Percentiles rank a stretch among this genome's conserved stretches.
Conservation (phyloP, 2,888 invertebrate genomes). For the Rhagophthalmus giganteus region DNA sequence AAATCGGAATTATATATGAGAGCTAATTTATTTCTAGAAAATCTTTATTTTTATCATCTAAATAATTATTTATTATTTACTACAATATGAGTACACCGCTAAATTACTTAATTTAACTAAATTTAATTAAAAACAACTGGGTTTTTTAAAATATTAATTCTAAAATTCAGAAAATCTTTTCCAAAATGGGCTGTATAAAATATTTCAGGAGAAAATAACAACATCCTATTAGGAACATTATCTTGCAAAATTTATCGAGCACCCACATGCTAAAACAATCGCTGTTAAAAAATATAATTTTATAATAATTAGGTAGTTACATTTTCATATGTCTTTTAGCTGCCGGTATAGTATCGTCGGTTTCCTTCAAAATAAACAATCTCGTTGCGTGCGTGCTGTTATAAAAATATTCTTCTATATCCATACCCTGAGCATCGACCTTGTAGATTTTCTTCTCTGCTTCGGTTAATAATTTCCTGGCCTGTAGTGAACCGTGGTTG, state of each 20-base stretch:
- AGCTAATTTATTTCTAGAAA: too few relatives aligned
- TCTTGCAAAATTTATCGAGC: slow-evolving; percentile 74
- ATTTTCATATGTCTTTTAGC: slow-evolving; percentile 78
- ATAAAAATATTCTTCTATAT: slow-evolving; percentile 80
- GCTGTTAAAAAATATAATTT: slow-evolving; percentile 7
- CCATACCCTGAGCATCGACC: slow-evolving; percentile 70
- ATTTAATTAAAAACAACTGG: too few relatives aligned
- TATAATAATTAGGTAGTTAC: slow-evolving; percentile 57
- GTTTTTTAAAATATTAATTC: too few relatives aligned
- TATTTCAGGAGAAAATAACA: slow-evolving; percentile 1
- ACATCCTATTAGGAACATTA: slow-evolving; percentile 2
- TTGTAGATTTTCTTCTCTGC: slow-evolving; percentile 69
- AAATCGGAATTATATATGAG: too few relatives aligned
- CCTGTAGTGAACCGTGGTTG: slow-evolving; percentile 64
- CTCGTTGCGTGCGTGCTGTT: slow-evolving; percentile 80
- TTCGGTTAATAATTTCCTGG: slow-evolving; percentile 66
- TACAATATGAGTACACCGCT: too few relatives aligned
- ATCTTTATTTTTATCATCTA: too few relatives aligned
- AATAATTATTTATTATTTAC: too few relatives aligned
- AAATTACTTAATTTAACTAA: too few relatives aligned
- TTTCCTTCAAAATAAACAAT: slow-evolving; percentile 79
- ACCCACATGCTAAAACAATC: slow-evolving; percentile 78
- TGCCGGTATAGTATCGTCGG: slow-evolving; percentile 76
- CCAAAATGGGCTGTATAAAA: background rate
- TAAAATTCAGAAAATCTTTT: too few relatives aligned